Conservation (phyloP, 2,113 vertebrate genomes). For the Leptobrachium ailaonicum region DNA sequence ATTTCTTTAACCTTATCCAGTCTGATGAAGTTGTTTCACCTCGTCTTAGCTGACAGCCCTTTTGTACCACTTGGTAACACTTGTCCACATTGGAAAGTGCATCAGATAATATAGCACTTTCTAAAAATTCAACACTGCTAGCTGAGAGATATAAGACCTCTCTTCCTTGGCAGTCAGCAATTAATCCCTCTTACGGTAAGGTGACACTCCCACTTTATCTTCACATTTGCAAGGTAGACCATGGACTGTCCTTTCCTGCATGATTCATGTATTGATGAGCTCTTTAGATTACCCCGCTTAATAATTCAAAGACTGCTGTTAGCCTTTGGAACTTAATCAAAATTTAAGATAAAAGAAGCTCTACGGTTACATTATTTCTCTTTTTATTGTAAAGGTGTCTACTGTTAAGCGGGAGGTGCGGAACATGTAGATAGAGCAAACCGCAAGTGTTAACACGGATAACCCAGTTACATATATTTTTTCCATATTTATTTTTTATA, state of each 20-base stretch:
- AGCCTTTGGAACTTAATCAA: slow-evolving; percentile 20
- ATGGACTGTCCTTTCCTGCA: slow-evolving; percentile 10
- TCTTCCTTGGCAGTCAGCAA: slow-evolving; percentile 26
- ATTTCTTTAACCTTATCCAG: no score
- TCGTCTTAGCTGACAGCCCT: background rate
- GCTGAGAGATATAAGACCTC: background rate
- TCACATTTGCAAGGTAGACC: background rate
- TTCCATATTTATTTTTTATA: background rate
- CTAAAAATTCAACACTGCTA: slow-evolving; percentile 30
- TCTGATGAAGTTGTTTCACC: background rate
- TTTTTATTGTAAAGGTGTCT: slow-evolving; percentile 6
- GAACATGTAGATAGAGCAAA: background rate
- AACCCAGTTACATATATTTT: slow-evolving; percentile 22
- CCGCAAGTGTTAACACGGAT: background rate
- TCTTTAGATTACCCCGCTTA: slow-evolving; percentile 46
- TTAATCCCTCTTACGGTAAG: background rate
- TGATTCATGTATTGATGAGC: slow-evolving; percentile 32
- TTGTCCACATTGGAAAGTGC: background rate
- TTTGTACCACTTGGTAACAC: slow-evolving; percentile 14
- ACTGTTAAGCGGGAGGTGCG: background rate
- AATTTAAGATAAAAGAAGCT: background rate
- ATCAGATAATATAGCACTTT: slow-evolving; percentile 39
- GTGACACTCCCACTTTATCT: slow-evolving; percentile 21
- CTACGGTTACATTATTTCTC: background rate
- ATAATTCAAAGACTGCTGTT: background rate